Evolutionary conservation across 2,888 invertebrate species (phyloP).

Genomic region (Ichneumoninae sp.): DNA sequence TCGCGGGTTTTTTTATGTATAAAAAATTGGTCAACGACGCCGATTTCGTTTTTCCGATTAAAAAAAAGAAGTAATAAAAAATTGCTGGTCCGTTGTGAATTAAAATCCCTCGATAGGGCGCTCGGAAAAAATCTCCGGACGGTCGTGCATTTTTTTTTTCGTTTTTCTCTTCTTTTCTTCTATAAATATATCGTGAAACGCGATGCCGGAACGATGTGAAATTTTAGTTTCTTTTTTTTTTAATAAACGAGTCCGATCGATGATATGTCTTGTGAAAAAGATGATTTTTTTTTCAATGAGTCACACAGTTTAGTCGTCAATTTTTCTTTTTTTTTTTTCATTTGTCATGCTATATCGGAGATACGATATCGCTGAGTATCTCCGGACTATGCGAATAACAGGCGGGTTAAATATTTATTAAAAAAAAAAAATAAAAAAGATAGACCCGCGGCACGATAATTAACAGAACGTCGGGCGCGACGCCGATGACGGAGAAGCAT

Average conservation of each 20-base stretch:
- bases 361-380: slow-evolving; percentile 47
- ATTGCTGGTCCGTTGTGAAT: slow-evolving; percentile 55
- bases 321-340: slow-evolving; percentile 38
- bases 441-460: slow-evolving; percentile 28
- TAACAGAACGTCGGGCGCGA: slow-evolving; percentile 25
- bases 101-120: slow-evolving; percentile 24
- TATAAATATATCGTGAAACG: slow-evolving; percentile 52
- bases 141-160: slow-evolving; percentile 55
- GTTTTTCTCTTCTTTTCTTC: slow-evolving; percentile 45
- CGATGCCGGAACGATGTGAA: slow-evolving; percentile 40
- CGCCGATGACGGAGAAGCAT: slow-evolving; percentile 1
- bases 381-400: slow-evolving; percentile 43
- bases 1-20: slow-evolving; percentile 67
- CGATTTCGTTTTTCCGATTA: slow-evolving; percentile 47
- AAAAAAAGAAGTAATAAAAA: neutral
- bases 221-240: slow-evolving; percentile 33
- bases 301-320: slow-evolving; percentile 26
- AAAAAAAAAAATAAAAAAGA: slow-evolving; percentile 10
- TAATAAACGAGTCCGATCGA: slow-evolving; percentile 66
- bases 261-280: slow-evolving; percentile 73
- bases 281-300: slow-evolving; percentile 32
- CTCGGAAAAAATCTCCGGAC: slow-evolving; percentile 10
- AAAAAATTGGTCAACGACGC: slow-evolving; percentile 79
- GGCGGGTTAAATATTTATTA: slow-evolving; percentile 4
- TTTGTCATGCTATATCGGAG: slow-evolving; percentile 11